Conservation (phyloP, 2,113 vertebrate species). For the Bungarus multicinctus region DNA sequence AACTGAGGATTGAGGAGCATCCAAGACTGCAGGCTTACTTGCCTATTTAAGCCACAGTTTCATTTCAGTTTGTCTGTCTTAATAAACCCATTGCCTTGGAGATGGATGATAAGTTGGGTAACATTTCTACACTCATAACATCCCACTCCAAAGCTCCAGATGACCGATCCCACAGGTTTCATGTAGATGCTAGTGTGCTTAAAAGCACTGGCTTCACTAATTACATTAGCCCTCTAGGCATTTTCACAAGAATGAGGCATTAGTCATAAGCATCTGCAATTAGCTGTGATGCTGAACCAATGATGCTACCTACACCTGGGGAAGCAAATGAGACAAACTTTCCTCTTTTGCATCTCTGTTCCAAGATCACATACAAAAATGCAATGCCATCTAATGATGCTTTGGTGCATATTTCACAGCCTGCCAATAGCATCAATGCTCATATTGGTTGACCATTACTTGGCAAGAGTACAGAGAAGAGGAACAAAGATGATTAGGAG, state of each 20-base stretch:
- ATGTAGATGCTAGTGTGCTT: background rate
- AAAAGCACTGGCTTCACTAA: background rate
- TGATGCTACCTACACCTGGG: background rate
- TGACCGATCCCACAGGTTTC: background rate
- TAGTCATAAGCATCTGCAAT: background rate
- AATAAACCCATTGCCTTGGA: background rate
- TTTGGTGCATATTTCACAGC: background rate
- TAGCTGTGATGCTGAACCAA: background rate
- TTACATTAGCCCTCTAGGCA: background rate
- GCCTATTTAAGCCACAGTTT: background rate
- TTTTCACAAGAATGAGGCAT: background rate
- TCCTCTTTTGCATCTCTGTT: background rate
- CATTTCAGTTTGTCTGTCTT: background rate
- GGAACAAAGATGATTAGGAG: too few relatives aligned
- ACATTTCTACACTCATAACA: background rate
- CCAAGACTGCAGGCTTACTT: background rate
- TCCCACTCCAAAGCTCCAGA: background rate
- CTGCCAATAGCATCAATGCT: background rate
- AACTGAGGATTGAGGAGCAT: background rate
- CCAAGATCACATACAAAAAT: background rate
- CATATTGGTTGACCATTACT: background rate
- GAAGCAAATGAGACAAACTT: background rate
- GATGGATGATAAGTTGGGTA: background rate
- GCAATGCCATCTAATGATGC: background rate
- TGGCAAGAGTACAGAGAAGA: too few relatives aligned